Evolutionary conservation across 2,888 invertebrate genomes (phyloP), one percentile per base, ranked within the genome.

Genomic region (Penaeus monodon): DNA sequence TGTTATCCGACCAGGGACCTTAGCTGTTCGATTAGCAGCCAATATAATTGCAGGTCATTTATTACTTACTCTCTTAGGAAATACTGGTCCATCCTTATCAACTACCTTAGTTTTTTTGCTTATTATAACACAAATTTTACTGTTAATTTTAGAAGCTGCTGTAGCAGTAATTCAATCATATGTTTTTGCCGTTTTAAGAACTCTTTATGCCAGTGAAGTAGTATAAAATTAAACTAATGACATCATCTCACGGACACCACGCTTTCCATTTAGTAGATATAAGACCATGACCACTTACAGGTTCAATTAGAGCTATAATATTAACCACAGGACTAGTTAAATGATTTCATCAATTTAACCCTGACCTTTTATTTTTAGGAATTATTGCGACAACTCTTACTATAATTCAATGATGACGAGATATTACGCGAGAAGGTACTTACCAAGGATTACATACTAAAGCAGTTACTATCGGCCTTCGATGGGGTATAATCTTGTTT

Each of bases 401-500:
- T 74, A 93, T 94, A 92, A 94, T 92, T 91, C 95, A 95, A 94
- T 95, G 95, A 94, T 95, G 95, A 94, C 95, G 95, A 92, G 95
- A 95, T 93, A 92, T 95, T 74, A 93, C 93, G n/a, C 95, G 95
- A 90, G 95, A 95, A 94, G 93, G 94, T 90, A 94, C 95, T 0
- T 93, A 93, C 85, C 95, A 95, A 94, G 95, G 95, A 2, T 92
- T 94, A 84, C 95, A 96, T 91, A 95, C 95, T 0, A 92, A 92
- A 44, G 91, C 92, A 91, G 95, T 95, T 2, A 92, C 93, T 20
- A 93, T 93, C 92, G 94, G 95, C 2, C 91, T 96, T 92, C 94
- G 94, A 88, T 94, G 94, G 93, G 95, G 95, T 91, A 95, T 95
- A 94, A 94, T 95, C 92, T 92, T 95, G 93, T 95, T 95, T 94